Percentiles rank a stretch among this genome's conserved stretches.
Conservation (phyloP, 2,888 invertebrate genomes). For the Podotricha telesiphe region DNA sequence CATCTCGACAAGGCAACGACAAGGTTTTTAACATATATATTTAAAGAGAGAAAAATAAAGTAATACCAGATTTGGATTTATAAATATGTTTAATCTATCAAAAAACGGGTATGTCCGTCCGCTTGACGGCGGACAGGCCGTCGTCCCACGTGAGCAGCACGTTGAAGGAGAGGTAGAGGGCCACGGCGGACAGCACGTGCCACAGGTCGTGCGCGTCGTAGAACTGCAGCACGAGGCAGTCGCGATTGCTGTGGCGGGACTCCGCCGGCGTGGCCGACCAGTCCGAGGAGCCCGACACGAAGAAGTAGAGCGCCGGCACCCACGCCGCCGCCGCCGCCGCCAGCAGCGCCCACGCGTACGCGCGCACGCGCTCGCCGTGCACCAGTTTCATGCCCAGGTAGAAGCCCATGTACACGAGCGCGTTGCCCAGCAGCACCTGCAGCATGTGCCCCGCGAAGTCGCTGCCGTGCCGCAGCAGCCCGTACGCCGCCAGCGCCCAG, state of each 20-base stretch:
- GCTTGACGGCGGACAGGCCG: slow-evolving; percentile 88
- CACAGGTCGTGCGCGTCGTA: slow-evolving; percentile 95
- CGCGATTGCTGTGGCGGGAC: slow-evolving; percentile 84
- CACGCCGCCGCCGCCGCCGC: slow-evolving; percentile 86
- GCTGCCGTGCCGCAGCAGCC: slow-evolving; percentile 83
- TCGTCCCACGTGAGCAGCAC: slow-evolving; percentile 93
- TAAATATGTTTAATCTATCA: slow-evolving; percentile 55
- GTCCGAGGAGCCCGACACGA: slow-evolving; percentile 55
- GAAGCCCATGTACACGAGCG: slow-evolving; percentile 91
- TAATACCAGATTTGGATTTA: not conserved
- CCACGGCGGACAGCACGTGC: slow-evolving; percentile 93
- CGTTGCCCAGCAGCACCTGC: slow-evolving; percentile 91
- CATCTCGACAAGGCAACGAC: no score
- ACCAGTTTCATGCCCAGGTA: slow-evolving; percentile 94
- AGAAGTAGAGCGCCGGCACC: slow-evolving; percentile 86
- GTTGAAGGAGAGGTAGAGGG: slow-evolving; percentile 93
- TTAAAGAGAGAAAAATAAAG: not conserved
- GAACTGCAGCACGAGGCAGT: slow-evolving; percentile 85
- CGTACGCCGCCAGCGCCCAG: slow-evolving; percentile 88
- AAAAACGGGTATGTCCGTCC: slow-evolving; percentile 91
- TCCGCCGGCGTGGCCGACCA: slow-evolving; percentile 86
- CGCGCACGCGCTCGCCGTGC: slow-evolving; percentile 85
- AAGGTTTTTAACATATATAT: no score
- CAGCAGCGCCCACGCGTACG: slow-evolving; percentile 87
- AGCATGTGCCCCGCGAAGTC: slow-evolving; percentile 93